Conservation (phyloP, 2,113 vertebrate genomes). For the Etheostoma cragini region DNA sequence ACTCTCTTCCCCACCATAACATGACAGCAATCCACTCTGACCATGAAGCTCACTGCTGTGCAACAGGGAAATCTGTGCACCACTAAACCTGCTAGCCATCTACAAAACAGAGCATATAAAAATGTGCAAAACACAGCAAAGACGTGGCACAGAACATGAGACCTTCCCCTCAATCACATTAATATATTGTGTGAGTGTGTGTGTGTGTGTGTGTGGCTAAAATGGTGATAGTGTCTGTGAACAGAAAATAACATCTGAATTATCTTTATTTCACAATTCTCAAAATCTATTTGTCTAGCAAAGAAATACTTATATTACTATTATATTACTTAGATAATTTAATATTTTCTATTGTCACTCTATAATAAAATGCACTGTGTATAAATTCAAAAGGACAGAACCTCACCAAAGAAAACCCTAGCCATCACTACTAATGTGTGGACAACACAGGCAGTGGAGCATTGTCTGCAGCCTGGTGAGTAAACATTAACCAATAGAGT, state of each 20-base stretch:
- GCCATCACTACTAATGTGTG: constrained; percentile 52
- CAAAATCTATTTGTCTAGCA: constrained; percentile 33
- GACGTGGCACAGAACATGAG: constrained; percentile 21
- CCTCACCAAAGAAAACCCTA: constrained; percentile 7
- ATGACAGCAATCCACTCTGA: constrained; percentile 72
- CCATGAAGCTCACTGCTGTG: constrained; percentile 62
- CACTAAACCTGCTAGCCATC: constrained; percentile 53
- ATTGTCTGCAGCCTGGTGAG: constrained; percentile 55
- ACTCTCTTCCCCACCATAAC: constrained; percentile 52
- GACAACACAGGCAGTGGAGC: constrained; percentile 48
- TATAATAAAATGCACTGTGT: constrained; percentile 30
- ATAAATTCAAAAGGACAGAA: constrained; percentile 28
- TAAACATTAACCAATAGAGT: constrained; percentile 57
- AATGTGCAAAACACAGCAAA: constrained; percentile 37
- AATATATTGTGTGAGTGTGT: not conserved
- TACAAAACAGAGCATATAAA: constrained; percentile 47
- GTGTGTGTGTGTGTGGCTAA: not conserved
- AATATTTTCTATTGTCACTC: not conserved
- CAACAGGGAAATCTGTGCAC: constrained; percentile 61
- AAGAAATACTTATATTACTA: not conserved
- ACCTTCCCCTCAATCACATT: constrained; percentile 20
- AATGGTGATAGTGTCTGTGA: constrained; percentile 1
- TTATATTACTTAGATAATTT: not conserved
- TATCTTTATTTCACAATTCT: constrained; percentile 37
- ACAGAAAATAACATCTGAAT: constrained; percentile 9